These are phyloP conservation scores for Eptatretus burgeri DNA, from an alignment of 2,113 vertebrate species.

Conservation along the genomic window DNA sequence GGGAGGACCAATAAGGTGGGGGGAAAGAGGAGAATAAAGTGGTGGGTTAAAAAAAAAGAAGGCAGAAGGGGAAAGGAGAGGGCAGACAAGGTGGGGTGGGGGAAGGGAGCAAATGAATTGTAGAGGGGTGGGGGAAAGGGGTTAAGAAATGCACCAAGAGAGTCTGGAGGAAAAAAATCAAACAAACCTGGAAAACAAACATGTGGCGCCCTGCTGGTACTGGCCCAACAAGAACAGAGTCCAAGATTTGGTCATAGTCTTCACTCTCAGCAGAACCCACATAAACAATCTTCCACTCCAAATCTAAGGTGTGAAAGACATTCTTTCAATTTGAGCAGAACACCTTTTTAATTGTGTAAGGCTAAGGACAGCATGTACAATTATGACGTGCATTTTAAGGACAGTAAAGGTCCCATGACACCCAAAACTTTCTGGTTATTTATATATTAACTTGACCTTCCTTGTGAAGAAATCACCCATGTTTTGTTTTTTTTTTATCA, in stretches of 20 bases:
- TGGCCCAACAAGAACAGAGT: constrained; percentile 54
- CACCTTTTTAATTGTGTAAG: no score
- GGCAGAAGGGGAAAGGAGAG: not conserved
- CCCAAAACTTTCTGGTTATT: no score
- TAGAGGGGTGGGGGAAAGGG: not conserved
- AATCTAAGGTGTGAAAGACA: constrained; percentile 20
- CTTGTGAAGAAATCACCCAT: no score
- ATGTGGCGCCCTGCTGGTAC: constrained; percentile 59
- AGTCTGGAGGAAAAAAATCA: not conserved
- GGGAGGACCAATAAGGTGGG: not conserved
- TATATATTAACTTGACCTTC: no score
- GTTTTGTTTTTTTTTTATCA: no score
- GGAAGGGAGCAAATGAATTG: not conserved
- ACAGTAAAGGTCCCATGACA: no score
- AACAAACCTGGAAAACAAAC: constrained; percentile 62
- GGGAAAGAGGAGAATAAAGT: not conserved
- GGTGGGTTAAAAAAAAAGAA: not conserved
- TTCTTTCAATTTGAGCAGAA: no score
- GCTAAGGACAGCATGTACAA: no score
- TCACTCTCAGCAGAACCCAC: constrained; percentile 68
- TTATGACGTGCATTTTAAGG: no score
- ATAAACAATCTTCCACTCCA: constrained; percentile 76
- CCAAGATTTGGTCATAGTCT: constrained; percentile 51
- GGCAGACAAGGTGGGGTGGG: not conserved
- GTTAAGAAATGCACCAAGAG: not conserved